Base-by-base conservation (phyloP, 2,113 vertebrate genomes). In the Himantopus leucocephalus region DNA sequence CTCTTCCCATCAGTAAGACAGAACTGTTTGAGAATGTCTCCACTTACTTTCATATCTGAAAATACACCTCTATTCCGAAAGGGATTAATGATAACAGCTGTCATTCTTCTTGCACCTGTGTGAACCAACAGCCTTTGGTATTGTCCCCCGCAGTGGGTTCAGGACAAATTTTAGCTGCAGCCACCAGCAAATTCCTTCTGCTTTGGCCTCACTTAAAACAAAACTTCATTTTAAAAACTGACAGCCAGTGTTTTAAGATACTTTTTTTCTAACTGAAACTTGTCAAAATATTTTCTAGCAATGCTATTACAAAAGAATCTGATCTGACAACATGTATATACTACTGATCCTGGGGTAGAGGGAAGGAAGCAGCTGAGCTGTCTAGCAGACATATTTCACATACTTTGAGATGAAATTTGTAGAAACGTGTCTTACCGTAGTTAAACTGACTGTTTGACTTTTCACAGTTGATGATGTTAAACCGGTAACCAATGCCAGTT, bases 401-500 rank as follows among this genome's bases (percentile, higher is more conserved):
- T 37, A 37, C 37, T 37, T 37, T 37, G 37, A 37, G 37, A 37
- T 3, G 37, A 37, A 37, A 37, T 37, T 37, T 37, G 37, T 37
- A 37, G 37, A 96, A 98, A 71, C 6, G 13, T 11, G 55, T 92
- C 98, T 98, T 98, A 99, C 99, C 99, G 0, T 99, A 99, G 97
- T 99, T 99, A 98, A 99, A 99, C 91, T 99, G 99, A 97, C 99
- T 99, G 98, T 99, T 99, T 87, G 99, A 99, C 97, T 99, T 99
- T 95, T 99, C 99, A 98, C 99, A 99, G 97, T 99, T 99, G 98
- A 99, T 99, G 97, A 99, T 99, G 98, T 99, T 99, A 98, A 99
- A 99, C 58, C 99, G 99, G 91, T 99, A 99, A 72, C 96, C 97
- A 62, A 98, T 85, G 55, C 98, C 98, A 30, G 98, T 98, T 21